Base-by-base conservation (phyloP, 1,140 invertebrate species). In the Holcopasites calliopsidis region DNA sequence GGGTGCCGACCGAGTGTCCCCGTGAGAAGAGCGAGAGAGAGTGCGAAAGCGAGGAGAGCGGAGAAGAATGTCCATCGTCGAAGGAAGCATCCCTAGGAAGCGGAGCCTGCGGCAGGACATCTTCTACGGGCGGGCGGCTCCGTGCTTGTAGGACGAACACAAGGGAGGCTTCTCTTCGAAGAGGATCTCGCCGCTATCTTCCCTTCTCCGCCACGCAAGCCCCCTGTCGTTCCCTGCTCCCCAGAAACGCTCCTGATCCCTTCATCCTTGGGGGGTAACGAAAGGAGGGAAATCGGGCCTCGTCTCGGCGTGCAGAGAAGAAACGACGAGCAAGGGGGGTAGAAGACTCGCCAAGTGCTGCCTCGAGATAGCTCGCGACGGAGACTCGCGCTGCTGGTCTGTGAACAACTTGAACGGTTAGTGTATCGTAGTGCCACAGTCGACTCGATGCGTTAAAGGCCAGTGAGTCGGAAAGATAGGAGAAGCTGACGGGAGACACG, bases 1-100 rank as follows among this genome's bases (percentile, higher is more conserved):
- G 89, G 90, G 88, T 91, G 89, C 90, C 80, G 81, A 90, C 86
- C 90, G 80, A 80, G 79, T 80, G 89, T 89, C 89, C 87, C 81
- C 86, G 87, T 72, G 85, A 86, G 81, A 87, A 75, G 83, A 64
- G 80, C 54, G 65, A 81, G 70, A 79, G 80, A 76, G 68, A 49
- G 80, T 65, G 74, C 71, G 79, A 60, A 55, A 21, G 52, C 58
- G 52, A 42, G 64, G 28, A 47, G 40, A 52, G 40, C 16, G 76
- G 52, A 58, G 66, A 84, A 82, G 82, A 71, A 90, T 91, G 90
- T 91, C 86, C 86, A 88, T 72, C 80, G 80, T 31, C 61, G 76
- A 75, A 76, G 80, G 71, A 83, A 85, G 80, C 77, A 88, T 85
- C 80, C 85, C 81, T 77, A 78, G 85, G 78, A 87, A 82, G 84